Evolutionary conservation across 2,797 vertebrate species (phyloP).

Genomic region (Esox lucius): DNA sequence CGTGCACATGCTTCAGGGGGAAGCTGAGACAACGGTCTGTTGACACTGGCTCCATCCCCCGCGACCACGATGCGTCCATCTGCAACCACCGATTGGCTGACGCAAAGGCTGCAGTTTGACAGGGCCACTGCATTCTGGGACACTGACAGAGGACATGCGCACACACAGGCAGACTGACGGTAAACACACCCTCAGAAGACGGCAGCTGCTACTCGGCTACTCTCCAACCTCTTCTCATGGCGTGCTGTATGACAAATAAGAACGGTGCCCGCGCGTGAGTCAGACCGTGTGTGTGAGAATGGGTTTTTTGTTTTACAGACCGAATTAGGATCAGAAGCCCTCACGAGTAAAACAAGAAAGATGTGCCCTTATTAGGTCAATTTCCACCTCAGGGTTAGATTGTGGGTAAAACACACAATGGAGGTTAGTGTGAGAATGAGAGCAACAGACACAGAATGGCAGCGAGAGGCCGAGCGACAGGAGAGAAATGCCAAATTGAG

Average conservation of each 20-base stretch:
- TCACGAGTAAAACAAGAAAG: too few species aligned
- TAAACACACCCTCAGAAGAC: too few species aligned
- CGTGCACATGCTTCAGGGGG: background rate
- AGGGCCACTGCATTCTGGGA: background rate
- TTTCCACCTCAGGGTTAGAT: too few species aligned
- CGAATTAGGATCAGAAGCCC: too few species aligned
- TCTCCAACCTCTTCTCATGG: too few species aligned
- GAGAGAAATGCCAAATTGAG: conserved; percentile 5
- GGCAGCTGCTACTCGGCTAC: too few species aligned
- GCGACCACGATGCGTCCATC: background rate
- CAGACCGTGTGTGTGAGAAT: background rate
- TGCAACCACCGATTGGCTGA: background rate
- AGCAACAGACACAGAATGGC: background rate
- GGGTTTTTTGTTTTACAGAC: background rate
- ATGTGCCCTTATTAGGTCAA: too few species aligned
- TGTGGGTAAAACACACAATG: conserved; percentile 10
- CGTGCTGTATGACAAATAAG: background rate
- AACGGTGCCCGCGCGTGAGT: background rate
- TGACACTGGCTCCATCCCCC: background rate
- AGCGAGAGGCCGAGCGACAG: conserved; percentile 29
- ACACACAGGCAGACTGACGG: background rate
- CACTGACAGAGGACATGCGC: background rate
- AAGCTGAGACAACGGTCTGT: background rate
- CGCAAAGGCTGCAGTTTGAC: background rate
- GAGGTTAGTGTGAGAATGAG: conserved; percentile 14